A percentile compares a stretch with the other conserved stretches of the same genome.
phyloP scores from a whole-genome alignment of 2,113 vertebrate species.

The Pandion haliaetus region DNA sequence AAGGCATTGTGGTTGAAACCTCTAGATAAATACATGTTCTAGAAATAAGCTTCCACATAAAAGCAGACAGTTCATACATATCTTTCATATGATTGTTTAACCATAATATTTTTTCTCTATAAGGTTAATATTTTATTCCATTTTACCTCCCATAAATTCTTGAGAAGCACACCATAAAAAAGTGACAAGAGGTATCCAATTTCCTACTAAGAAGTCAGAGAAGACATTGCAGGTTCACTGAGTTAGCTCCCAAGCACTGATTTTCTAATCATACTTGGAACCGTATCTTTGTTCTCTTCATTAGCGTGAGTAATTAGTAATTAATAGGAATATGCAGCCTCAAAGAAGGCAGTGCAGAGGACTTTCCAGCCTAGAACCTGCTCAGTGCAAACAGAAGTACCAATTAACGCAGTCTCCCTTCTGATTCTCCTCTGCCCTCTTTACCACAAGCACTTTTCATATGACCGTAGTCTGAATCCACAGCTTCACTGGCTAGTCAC shows the following conservation, averaged over 20 bases:
- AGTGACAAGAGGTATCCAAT: background rate
- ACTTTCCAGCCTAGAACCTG: background rate
- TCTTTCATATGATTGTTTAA: background rate
- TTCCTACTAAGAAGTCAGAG: background rate
- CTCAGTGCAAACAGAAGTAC: background rate
- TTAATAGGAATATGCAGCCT: background rate
- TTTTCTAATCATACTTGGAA: constrained; percentile 3
- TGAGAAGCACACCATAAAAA: background rate
- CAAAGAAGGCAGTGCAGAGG: background rate
- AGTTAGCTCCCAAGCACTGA: background rate
- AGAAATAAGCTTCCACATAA: background rate
- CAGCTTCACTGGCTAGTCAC: background rate
- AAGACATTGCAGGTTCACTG: background rate
- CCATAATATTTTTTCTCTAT: background rate
- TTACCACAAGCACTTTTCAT: background rate
- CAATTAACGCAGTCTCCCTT: background rate
- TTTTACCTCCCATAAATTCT: background rate
- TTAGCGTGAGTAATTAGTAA: background rate
- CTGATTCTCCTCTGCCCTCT: background rate
- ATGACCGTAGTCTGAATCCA: background rate
- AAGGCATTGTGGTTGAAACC: background rate
- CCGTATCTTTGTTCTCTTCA: background rate
- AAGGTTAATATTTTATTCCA: background rate
- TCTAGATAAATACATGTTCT: background rate
- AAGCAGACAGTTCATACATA: background rate